Evolutionary conservation across 2,113 vertebrate genomes (phyloP).

Genomic region (pig (Sus scrofa)): DNA sequence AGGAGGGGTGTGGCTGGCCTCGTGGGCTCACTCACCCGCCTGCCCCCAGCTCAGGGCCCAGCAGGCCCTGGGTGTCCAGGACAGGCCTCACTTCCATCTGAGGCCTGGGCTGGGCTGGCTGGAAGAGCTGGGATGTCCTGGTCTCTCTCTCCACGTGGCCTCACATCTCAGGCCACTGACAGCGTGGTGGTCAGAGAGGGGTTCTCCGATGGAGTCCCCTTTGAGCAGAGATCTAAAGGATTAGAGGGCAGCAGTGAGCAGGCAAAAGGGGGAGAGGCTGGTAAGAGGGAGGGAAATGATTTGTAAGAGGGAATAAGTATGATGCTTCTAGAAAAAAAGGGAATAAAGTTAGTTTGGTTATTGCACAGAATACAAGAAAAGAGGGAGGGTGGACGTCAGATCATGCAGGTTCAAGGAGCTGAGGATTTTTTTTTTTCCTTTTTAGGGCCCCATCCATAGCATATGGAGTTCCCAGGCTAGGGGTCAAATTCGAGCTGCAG

Average conservation of each 20-base stretch:
- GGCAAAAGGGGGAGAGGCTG: not conserved
- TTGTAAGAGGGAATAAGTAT: not conserved
- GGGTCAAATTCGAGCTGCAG: no score
- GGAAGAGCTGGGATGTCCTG: not conserved
- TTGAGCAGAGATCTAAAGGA: not conserved
- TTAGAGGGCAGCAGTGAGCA: not conserved
- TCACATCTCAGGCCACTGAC: not conserved
- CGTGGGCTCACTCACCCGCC: not conserved
- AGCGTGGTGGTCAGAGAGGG: not conserved
- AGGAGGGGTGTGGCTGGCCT: not conserved
- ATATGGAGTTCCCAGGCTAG: no score
- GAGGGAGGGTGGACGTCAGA: not conserved
- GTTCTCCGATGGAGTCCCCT: not conserved
- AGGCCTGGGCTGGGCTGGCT: not conserved
- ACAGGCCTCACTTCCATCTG: rapidly evolving
- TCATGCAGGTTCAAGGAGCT: not conserved
- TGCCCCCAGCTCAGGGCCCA: not conserved
- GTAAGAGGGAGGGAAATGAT: not conserved
- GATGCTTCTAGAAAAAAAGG: not conserved
- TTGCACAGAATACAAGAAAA: not conserved
- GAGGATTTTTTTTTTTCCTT: not conserved
- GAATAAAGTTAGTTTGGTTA: not conserved
- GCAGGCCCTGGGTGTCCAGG: not conserved
- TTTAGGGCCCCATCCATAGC: no score
- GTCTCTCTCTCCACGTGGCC: not conserved